Base-by-base conservation (phyloP, 2,113 vertebrate species). In the Struthidea cinerea region DNA sequence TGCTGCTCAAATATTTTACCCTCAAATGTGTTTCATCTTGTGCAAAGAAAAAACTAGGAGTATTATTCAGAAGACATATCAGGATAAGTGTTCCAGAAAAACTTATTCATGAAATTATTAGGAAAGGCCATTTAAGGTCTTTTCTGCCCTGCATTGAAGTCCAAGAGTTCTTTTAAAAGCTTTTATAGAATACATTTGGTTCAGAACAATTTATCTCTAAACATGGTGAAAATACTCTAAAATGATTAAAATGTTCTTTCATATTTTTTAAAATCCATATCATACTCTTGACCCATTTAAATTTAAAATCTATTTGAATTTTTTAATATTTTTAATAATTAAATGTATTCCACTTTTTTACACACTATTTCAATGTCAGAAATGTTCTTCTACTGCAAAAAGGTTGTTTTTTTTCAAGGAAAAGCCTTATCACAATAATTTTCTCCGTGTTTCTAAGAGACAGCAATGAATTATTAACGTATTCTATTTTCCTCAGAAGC, bases 391-490 rank as follows among this genome's bases (percentile, higher is more conserved):
- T 88, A 27, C 44, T 78, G 81, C 1, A 7, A 68, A 87, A 93
- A 63, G 5, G 5, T 63, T 90, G 37, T 35, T 57, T n/a, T 52
- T 91, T 93, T 95, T 89, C 53, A 68, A 75, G 28, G 35, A 85
- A 90, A 89, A 75, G 5, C 16, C 42, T 83, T 67, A 88, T 32
- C 44, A 23, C 39, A 76, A 63, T 90, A 90, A 27, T 91, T 96
- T 93, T 94, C 74, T 56, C 16, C 13, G 9, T 77, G 60, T 88
- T 92, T 50, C 26, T 84, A 80, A 79, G 60, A 82, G 87, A 90
- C 70, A 82, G 44, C 27, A 67, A 76, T 84, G 52, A 90, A 93
- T 92, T 92, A 96, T 93, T 95, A 96, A 92, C 57, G 70, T 55
- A 63, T 10, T 73, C 35, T 61, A 33, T 91, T 95, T 95, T 94